phyloP scores from a whole-genome alignment of 1,140 invertebrate genomes.

The Bicyclus anynana region DNA sequence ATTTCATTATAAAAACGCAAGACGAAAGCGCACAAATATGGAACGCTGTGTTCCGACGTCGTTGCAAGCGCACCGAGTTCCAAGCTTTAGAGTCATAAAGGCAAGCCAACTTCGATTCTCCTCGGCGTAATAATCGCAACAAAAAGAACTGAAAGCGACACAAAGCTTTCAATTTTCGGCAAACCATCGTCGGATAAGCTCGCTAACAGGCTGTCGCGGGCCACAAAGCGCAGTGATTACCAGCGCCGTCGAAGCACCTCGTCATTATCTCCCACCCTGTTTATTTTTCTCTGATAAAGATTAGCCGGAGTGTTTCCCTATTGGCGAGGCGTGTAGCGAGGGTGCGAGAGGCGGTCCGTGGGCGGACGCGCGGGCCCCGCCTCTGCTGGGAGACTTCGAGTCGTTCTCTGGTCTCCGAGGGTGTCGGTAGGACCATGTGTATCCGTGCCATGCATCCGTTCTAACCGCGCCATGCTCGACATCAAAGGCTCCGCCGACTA shows the following conservation, averaged over 20 bases:
- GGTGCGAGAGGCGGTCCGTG: slow-evolving; percentile 38
- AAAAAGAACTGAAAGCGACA: slow-evolving; percentile 40
- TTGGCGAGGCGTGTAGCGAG: slow-evolving; percentile 62
- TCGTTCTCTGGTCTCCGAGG: slow-evolving; percentile 17
- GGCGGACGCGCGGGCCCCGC: slow-evolving; percentile 39
- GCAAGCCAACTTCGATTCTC: slow-evolving; percentile 25
- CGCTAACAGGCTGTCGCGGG: slow-evolving; percentile 59
- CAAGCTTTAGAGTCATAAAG: slow-evolving; percentile 11
- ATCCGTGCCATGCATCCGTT: slow-evolving; percentile 34
- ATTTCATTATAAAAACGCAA: no score
- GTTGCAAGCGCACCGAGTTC: background rate
- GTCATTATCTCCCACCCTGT: slow-evolving; percentile 69
- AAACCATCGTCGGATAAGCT: slow-evolving; percentile 61
- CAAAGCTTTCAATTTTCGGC: slow-evolving; percentile 64
- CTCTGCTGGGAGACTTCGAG: slow-evolving; percentile 2
- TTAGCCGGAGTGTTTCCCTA: slow-evolving; percentile 64
- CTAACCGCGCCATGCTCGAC: slow-evolving; percentile 79
- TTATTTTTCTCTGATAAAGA: slow-evolving; percentile 75
- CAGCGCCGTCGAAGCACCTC: slow-evolving; percentile 46
- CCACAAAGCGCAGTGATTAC: slow-evolving; percentile 70
- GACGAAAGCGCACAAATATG: background rate
- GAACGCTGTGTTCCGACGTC: background rate
- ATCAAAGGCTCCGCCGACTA: slow-evolving; percentile 85
- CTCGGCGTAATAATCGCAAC: slow-evolving; percentile 31
- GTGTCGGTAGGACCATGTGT: slow-evolving; percentile 38